Conservation (phyloP, 2,113 vertebrate genomes). For the Gambusia affinis region DNA sequence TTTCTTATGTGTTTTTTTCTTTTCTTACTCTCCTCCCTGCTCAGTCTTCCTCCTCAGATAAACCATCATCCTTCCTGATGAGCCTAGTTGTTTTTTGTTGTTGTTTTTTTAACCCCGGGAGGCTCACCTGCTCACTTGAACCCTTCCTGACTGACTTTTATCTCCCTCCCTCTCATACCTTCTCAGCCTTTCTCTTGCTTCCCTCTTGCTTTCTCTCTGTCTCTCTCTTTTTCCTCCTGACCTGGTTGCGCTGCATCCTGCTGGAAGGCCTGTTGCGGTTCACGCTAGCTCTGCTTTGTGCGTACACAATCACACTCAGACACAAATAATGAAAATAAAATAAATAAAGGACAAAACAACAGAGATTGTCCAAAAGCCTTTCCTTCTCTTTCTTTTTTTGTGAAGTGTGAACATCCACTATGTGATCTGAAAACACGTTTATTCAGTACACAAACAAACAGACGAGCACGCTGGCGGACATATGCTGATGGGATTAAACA, state of each 20-base stretch:
- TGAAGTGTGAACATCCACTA: neutral
- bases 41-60: conserved; percentile 8
- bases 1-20: neutral
- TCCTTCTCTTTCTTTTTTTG: too few relatives aligned
- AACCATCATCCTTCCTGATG: conserved; percentile 14
- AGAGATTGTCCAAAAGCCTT: neutral
- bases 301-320: neutral
- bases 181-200: neutral
- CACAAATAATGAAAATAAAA: conserved; percentile 1
- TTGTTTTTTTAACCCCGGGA: conserved; percentile 3
- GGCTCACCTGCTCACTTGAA: conserved; percentile 10
- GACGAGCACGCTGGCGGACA: neutral
- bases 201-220: neutral
- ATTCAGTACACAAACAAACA: neutral
- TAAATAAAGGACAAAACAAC: conserved; percentile 9
- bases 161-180: conserved; percentile 9
- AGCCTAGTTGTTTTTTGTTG: neutral
- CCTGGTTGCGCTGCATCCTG: conserved; percentile 41
- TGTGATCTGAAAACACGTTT: neutral
- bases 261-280: conserved; percentile 33
- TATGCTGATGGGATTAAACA: neutral
- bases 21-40: neutral
- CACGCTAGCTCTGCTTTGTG: conserved; percentile 4
- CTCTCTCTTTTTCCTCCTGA: conserved; percentile 33
- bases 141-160: conserved; percentile 13